These are phyloP conservation scores for Tipula lateralis DNA, from an alignment of 2,888 invertebrate genomes.

Conservation along the genomic window DNA sequence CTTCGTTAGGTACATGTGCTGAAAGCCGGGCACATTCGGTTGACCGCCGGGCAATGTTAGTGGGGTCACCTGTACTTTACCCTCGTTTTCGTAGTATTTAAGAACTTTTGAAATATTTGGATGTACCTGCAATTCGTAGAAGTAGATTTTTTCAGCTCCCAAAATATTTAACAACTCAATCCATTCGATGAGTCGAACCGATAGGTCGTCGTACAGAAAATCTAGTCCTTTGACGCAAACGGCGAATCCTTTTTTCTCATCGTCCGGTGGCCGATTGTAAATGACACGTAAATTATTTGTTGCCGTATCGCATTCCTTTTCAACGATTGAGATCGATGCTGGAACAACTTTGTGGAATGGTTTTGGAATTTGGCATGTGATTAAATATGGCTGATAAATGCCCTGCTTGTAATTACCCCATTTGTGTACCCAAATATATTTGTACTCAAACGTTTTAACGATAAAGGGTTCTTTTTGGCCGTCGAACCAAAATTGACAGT, in stretches of 20 bases:
- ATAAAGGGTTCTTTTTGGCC: constrained; percentile 75
- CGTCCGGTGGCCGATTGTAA: constrained; percentile 64
- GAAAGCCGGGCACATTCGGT: constrained; percentile 83
- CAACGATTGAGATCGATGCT: constrained; percentile 79
- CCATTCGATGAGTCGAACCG: constrained; percentile 89
- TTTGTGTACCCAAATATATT: constrained; percentile 89
- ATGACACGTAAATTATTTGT: constrained; percentile 80
- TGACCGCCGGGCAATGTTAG: constrained; percentile 83
- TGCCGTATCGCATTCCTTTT: constrained; percentile 77
- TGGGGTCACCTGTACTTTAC: constrained; percentile 70
- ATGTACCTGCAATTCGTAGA: constrained; percentile 88
- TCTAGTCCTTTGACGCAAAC: constrained; percentile 93
- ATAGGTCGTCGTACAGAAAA: constrained; percentile 86
- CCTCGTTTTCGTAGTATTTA: constrained; percentile 59
- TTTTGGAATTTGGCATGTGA: constrained; percentile 81
- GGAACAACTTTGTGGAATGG: constrained; percentile 68
- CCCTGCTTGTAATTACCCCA: constrained; percentile 93
- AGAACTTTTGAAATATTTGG: constrained; percentile 81
- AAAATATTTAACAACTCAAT: constrained; percentile 79
- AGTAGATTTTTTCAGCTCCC: constrained; percentile 87
- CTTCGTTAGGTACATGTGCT: constrained; percentile 82
- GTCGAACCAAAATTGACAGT: constrained; percentile 87
- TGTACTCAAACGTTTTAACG: constrained; percentile 80
- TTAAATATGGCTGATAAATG: constrained; percentile 84
- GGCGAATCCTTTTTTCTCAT: constrained; percentile 71